A percentile compares a stretch with the other conserved stretches of the same genome.
These are phyloP conservation scores for Dione juno DNA, from an alignment of 2,888 invertebrate species.

Conservation along the genomic window DNA sequence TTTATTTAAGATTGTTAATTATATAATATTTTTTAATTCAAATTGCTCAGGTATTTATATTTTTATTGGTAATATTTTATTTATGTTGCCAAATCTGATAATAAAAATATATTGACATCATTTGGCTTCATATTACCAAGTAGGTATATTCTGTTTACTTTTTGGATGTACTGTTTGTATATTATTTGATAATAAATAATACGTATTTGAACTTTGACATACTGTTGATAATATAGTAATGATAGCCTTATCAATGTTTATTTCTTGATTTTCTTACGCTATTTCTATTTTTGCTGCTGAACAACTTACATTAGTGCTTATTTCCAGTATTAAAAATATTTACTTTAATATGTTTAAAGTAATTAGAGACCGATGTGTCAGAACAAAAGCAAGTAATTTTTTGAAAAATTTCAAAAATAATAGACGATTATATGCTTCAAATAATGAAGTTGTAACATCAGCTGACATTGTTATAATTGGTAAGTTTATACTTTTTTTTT, in stretches of 20 bases:
- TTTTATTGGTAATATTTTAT: too few species aligned
- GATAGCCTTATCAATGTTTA: slow-evolving; percentile 39
- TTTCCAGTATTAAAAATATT: slow-evolving; percentile 20
- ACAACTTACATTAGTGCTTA: slow-evolving; percentile 21
- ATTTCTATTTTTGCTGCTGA: slow-evolving; percentile 28
- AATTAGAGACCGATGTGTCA: slow-evolving; percentile 58
- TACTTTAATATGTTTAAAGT: slow-evolving; percentile 68
- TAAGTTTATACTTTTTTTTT: too few species aligned
- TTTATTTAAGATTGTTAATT: neutral
- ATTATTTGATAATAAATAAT: slow-evolving; percentile 29
- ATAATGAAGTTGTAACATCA: slow-evolving; percentile 69
- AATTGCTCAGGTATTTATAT: too few species aligned
- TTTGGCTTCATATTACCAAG: too few species aligned
- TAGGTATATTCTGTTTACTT: neutral
- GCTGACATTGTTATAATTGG: slow-evolving; percentile 92
- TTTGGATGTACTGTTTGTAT: neutral
- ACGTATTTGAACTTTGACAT: slow-evolving; percentile 37
- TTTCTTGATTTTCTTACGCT: slow-evolving; percentile 30
- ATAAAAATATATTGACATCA: too few species aligned
- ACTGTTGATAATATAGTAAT: slow-evolving; percentile 29
- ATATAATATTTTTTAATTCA: too few species aligned
- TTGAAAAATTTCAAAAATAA: slow-evolving; percentile 56
- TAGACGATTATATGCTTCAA: slow-evolving; percentile 55
- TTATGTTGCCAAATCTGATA: too few species aligned
- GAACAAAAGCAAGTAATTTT: slow-evolving; percentile 58